A percentile compares a stretch with the other conserved stretches of the same genome.
Conservation (phyloP, 2,113 vertebrate species). For the Alaudala cheleensis region DNA sequence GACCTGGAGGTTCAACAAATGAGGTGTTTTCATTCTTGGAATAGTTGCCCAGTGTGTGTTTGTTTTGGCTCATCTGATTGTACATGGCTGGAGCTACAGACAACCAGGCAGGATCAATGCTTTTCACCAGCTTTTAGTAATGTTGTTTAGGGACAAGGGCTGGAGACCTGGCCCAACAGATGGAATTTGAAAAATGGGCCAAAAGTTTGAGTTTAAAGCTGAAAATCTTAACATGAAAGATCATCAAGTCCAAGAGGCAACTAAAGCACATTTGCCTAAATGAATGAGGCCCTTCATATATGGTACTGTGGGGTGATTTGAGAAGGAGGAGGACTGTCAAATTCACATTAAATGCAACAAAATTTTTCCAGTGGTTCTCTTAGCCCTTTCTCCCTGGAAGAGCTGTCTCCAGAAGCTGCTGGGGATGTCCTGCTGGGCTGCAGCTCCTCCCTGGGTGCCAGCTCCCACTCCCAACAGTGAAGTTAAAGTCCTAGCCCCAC, state of each 20-base stretch:
- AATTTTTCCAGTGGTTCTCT: not conserved
- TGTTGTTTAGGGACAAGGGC: not conserved
- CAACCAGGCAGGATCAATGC: constrained; percentile 14
- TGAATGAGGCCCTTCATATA: not conserved
- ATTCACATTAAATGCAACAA: not conserved
- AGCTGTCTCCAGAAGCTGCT: not conserved
- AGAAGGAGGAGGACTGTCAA: not conserved
- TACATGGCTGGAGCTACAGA: not conserved
- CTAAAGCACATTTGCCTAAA: not conserved
- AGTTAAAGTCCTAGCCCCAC: not conserved
- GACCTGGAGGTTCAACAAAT: constrained; percentile 50
- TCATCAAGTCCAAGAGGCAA: not conserved
- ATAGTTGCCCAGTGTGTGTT: constrained; percentile 42
- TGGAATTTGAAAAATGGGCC: not conserved
- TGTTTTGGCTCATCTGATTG: constrained; percentile 31
- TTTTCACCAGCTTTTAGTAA: constrained; percentile 24
- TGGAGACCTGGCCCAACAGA: not conserved
- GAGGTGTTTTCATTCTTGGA: constrained; percentile 60
- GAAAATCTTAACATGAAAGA: not conserved
- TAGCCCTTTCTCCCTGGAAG: not conserved
- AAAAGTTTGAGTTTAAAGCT: not conserved
- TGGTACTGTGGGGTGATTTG: not conserved
- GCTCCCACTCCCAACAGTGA: not conserved
- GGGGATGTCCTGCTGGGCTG: not conserved
- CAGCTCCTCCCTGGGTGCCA: not conserved